phyloP scores from a whole-genome alignment of 1,140 invertebrate species.

The Drosophila sucinea region DNA sequence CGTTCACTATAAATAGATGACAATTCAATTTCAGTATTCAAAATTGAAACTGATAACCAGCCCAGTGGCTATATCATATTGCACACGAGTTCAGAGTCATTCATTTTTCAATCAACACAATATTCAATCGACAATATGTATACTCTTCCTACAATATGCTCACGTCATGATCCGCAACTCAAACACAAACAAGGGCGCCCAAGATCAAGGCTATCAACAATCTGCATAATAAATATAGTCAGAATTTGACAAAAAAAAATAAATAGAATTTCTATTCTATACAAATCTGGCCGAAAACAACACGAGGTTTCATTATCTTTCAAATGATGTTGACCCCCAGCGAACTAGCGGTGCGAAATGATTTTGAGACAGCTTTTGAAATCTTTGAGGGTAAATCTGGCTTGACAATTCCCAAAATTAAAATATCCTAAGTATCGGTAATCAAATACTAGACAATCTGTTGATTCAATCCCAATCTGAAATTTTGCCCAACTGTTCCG shows the following conservation, averaged over 20 bases:
- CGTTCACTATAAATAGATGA: conserved; percentile 8
- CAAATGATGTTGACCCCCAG: conserved; percentile 63
- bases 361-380: not conserved
- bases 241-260: conserved; percentile 46
- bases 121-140: conserved; percentile 9
- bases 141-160: conserved; percentile 26
- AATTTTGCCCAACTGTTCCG: conserved; percentile 9
- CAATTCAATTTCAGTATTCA: conserved; percentile 9
- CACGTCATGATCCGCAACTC: conserved; percentile 57
- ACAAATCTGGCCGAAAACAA: conserved; percentile 48
- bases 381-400: not conserved
- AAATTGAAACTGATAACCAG: conserved; percentile 3
- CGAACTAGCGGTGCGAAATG: conserved; percentile 12
- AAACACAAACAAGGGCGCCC: conserved; percentile 69
- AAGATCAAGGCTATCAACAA: conserved; percentile 70
- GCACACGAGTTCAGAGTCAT: conserved; percentile 11
- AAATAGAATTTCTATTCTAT: conserved; percentile 23
- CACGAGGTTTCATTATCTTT: conserved; percentile 59
- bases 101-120: conserved; percentile 7
- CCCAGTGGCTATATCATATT: conserved; percentile 2
- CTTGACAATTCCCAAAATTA: not conserved
- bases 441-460: not conserved
- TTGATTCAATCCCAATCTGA: conserved; percentile 7
- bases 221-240: conserved; percentile 57
- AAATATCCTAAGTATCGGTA: conserved; percentile 6